phyloP scores from a whole-genome alignment of 1,140 invertebrate genomes.

The Ctenoplectra terminalis region DNA sequence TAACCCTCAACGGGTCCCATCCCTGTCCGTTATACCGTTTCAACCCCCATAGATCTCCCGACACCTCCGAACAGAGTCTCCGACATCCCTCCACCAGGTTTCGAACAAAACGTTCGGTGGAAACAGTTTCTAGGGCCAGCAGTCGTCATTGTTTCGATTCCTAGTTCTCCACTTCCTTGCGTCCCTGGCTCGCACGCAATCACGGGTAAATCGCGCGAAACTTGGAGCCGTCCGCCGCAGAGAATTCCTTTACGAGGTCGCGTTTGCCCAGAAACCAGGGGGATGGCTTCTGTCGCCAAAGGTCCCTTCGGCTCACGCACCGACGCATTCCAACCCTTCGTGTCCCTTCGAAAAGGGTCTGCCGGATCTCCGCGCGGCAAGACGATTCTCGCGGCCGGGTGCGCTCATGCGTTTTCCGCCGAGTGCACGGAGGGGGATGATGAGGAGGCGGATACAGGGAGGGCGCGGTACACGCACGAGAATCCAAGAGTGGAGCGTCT shows the following conservation, averaged over 20 bases:
- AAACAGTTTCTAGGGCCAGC: background rate
- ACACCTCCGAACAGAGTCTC: too few relatives aligned
- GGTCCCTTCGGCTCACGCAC: slow-evolving; percentile 50
- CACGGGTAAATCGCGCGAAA: slow-evolving; percentile 64
- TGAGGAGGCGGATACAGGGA: background rate
- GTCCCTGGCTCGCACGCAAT: slow-evolving; percentile 26
- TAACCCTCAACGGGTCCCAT: background rate
- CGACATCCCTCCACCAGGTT: background rate
- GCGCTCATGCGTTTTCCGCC: slow-evolving; percentile 65
- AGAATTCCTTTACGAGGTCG: slow-evolving; percentile 61
- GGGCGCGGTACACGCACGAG: slow-evolving; percentile 1
- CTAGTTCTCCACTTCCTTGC: background rate
- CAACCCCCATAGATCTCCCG: too few relatives aligned
- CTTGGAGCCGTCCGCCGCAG: slow-evolving; percentile 45
- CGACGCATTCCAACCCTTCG: slow-evolving; percentile 56
- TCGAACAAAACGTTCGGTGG: background rate
- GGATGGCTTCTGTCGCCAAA: slow-evolving; percentile 60
- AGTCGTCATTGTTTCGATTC: slow-evolving; percentile 26
- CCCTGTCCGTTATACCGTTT: too few relatives aligned
- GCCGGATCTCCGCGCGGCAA: slow-evolving; percentile 49
- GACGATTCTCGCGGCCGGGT: slow-evolving; percentile 63
- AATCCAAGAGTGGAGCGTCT: slow-evolving; percentile 40
- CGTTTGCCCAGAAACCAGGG: background rate
- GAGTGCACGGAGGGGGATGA: slow-evolving; percentile 39
- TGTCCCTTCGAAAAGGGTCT: slow-evolving; percentile 30